Conservation (phyloP, 2,888 invertebrate species). For the Macrophya annulata region DNA sequence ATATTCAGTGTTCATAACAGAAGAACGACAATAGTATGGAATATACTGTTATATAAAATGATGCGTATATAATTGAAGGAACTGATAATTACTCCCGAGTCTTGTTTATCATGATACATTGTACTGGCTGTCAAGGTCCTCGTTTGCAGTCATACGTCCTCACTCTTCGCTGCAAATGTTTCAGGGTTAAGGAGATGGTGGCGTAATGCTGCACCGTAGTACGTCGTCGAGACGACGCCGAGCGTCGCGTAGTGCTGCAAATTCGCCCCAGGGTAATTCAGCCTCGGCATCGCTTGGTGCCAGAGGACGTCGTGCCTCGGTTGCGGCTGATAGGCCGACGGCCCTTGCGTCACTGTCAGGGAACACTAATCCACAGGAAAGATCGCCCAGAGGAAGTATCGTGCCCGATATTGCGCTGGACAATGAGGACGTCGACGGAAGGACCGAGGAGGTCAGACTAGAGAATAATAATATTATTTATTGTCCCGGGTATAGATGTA, state of each 20-base stretch:
- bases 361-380: conserved; percentile 76
- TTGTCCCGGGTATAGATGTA: neutral
- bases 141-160: neutral
- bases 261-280: conserved; percentile 83
- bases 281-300: conserved; percentile 76
- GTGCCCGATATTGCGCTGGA: conserved; percentile 83
- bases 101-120: too few species aligned
- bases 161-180: neutral
- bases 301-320: conserved; percentile 75
- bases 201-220: conserved; percentile 85
- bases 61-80: too few species aligned
- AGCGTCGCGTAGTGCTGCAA: conserved; percentile 85
- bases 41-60: too few species aligned
- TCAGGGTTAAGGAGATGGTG: conserved; percentile 57
- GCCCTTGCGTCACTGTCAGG: conserved; percentile 71
- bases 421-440: conserved; percentile 71
- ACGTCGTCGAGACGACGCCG: conserved; percentile 86
- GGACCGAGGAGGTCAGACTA: conserved; percentile 32
- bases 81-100: too few species aligned
- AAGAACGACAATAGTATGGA: too few species aligned
- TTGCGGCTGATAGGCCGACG: conserved; percentile 76
- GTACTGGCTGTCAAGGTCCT: neutral
- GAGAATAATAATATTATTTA: neutral
- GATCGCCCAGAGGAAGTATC: conserved; percentile 84
- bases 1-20: too few species aligned